These are phyloP conservation scores for Cacoxenus indagator DNA, from an alignment of 2,888 invertebrate genomes.

Conservation along the genomic window DNA sequence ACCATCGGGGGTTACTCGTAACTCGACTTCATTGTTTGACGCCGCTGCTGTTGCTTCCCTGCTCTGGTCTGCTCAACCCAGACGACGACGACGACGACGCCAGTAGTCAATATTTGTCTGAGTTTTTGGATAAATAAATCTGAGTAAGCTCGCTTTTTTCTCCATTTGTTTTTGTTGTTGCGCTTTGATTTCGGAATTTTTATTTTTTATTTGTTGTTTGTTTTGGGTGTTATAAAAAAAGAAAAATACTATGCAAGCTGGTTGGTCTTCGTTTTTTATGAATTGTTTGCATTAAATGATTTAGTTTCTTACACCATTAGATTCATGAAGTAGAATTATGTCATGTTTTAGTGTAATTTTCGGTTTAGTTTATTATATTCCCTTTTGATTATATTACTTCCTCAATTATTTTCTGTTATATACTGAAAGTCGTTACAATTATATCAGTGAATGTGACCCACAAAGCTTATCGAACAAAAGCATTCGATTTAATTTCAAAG, in stretches of 20 bases:
- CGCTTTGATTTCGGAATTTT: neutral
- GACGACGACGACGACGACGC: neutral
- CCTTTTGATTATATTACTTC: too few species aligned
- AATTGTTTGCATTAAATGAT: conserved; percentile 18
- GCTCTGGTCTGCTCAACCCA: too few species aligned
- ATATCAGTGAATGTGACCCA: too few species aligned
- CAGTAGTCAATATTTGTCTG: conserved; percentile 17
- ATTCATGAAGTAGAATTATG: neutral
- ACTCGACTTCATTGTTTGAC: too few species aligned
- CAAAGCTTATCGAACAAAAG: too few species aligned
- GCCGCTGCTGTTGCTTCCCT: too few species aligned
- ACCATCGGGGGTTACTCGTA: too few species aligned
- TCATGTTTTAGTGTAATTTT: neutral
- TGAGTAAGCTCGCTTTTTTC: neutral
- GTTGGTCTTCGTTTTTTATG: neutral
- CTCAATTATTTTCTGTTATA: too few species aligned
- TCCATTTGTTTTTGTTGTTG: neutral
- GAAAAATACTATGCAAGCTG: neutral
- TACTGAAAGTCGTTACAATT: too few species aligned
- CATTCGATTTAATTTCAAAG: too few species aligned
- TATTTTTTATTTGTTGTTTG: neutral
- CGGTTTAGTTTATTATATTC: neutral
- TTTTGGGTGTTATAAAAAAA: neutral
- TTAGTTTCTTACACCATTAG: neutral
- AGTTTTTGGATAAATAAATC: conserved; percentile 11